Base-by-base conservation (phyloP, 2,113 vertebrate genomes). In the Sarotherodon lohbergeri region DNA sequence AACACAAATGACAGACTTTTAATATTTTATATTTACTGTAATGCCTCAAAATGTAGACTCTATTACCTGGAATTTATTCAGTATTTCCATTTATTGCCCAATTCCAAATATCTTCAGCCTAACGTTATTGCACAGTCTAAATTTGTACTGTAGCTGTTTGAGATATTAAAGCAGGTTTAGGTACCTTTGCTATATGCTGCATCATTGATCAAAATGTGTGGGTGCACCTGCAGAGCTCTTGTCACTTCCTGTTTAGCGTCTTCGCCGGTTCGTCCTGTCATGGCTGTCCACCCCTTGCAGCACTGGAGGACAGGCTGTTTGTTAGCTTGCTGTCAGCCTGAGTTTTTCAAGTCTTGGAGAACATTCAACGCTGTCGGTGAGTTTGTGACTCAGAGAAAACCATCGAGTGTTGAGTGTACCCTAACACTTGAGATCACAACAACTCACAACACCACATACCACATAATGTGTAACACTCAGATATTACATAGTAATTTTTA, bases 361-460 rank as follows among this genome's bases (percentile, higher is more conserved):
- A 98, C 98, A 98, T 98, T 98, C 98, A 98, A 97, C 97, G 97
- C 98, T 98, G 98, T 98, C 98, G 97, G 98, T 98, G 98, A 98
- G 97, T 99, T 98, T 98, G 97, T 90, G 84, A 88, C 71, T 87
- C 81, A 82, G 87, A 92, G 85, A 96, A 97, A 96, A 97, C 96
- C 96, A 97, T 96, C 96, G 95, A 94, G 91, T 93, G 96, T 95
- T 96, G 96, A 95, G 93, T 96, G 96, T 96, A 96, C 95, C 95
- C 92, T 92, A 73, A 82, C 29, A 73, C 92, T 92, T 86, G 94
- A 93, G 87, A 87, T 88, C 63, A 85, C 79, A 14, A 61, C 52
- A 83, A 68, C 63, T 34, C 68, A 39, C 48, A 80, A 32, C 24
- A n/a, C 9, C 8, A 29, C 16, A 14, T 29, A 24, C 9, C 41